Base-by-base conservation (phyloP, 1,140 invertebrate species). In the Ceratina calcarata region DNA sequence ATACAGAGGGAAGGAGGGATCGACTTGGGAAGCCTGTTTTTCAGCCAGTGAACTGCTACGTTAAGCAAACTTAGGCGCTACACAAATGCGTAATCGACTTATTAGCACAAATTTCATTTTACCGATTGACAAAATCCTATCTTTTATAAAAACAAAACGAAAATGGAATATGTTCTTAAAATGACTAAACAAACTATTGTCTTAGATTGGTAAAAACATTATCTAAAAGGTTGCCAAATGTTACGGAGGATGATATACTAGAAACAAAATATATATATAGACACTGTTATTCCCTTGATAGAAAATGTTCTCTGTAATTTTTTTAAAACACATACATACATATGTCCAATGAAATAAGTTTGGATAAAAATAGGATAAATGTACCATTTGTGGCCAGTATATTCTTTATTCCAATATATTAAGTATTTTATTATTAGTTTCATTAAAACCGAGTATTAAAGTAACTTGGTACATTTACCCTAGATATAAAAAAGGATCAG, bases 1-100 rank as follows among this genome's bases (percentile, higher is more conserved):
- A n/a, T 70, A 68, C 24, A 24, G 60, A 57, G 51, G 49, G 76
- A 62, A 77, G 20, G 68, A 7, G 24, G 60, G 60, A 16, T 72
- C 60, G 71, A 80, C 73, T 75, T 68, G 72, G 16, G 24, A 76
- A 80, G 32, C 45, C 68, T 60, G 65, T 68, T 75, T 62, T 15
- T 3, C 10, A 32, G 24, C 32, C 27, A 32, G 27, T 32, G 27
- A 4, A 32, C 27, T 80, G 6, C 72, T 76, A 80, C 49, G 6
- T 51, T 80, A 80, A 77, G 51, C 64, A 68, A 80, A 69, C 8
- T 61, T 71, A 66, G 61, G n/a, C 2, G 32, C 16, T 66, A 51
- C 65, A 69, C 58, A 83, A n/a, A 69, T 71, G 8, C 15, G 22
- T 62, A 61, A 77, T 65, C 37, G 3, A 37, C 32, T 67, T 16